Conservation (phyloP, 2,113 vertebrate species). For the Paracanthobrama guichenoti region DNA sequence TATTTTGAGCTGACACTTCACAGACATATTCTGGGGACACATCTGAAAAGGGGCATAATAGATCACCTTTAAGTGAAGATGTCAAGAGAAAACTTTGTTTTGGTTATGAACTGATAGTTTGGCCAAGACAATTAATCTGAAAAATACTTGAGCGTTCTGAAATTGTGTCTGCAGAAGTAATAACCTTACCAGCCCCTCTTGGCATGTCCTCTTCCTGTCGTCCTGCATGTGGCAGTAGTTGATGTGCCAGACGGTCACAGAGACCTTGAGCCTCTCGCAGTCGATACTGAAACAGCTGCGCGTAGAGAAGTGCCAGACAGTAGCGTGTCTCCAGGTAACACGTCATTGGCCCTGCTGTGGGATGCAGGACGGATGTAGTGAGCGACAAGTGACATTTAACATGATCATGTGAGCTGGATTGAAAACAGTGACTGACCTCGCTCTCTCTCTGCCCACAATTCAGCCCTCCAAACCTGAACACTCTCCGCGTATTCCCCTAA, state of each 20-base stretch:
- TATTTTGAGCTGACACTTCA: too few relatives aligned
- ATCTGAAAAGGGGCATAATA: too few relatives aligned
- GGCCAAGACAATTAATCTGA: too few relatives aligned
- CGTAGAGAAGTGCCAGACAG: slow-evolving; percentile 88
- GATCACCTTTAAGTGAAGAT: too few relatives aligned
- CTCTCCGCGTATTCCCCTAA: slow-evolving; percentile 82
- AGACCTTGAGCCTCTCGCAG: slow-evolving; percentile 88
- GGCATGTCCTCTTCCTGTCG: slow-evolving; percentile 52
- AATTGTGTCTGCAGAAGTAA: neutral
- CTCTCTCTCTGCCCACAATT: slow-evolving; percentile 76
- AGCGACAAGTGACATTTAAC: neutral
- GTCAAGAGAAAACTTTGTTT: too few relatives aligned
- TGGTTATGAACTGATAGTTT: too few relatives aligned
- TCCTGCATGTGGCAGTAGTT: slow-evolving; percentile 73
- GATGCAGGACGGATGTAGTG: slow-evolving; percentile 32
- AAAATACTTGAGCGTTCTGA: neutral
- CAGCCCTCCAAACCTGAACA: slow-evolving; percentile 77
- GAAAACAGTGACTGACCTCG: slow-evolving; percentile 73
- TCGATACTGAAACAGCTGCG: slow-evolving; percentile 83
- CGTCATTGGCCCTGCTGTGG: slow-evolving; percentile 74
- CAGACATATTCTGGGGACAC: too few relatives aligned
- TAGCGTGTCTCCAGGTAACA: slow-evolving; percentile 83
- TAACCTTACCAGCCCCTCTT: neutral
- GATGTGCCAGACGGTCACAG: slow-evolving; percentile 84
- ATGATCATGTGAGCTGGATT: neutral